Conservation (phyloP, 2,797 vertebrate genomes). For the Galaxias olidus region DNA sequence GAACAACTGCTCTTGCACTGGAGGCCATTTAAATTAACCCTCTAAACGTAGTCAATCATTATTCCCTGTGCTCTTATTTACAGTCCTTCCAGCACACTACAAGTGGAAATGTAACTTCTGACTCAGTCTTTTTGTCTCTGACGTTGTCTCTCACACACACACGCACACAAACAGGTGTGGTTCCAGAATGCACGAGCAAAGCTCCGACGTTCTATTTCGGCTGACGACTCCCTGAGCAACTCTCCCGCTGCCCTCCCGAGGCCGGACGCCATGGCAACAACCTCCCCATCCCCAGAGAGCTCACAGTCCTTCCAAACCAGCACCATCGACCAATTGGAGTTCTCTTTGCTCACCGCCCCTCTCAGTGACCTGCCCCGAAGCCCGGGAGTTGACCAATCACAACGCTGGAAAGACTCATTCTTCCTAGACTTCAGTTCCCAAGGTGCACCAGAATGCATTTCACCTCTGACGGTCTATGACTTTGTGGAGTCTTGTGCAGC, state of each 20-base stretch:
- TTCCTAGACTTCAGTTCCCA: constrained; percentile 60
- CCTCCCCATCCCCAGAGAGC: constrained; percentile 8
- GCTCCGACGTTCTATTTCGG: constrained; percentile 63
- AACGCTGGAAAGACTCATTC: constrained; percentile 34
- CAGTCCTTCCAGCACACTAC: no score
- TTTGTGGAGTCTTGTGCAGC: constrained; percentile 37
- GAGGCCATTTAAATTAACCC: no score
- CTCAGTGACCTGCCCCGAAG: constrained; percentile 33
- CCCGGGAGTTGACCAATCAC: constrained; percentile 16
- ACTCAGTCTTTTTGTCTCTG: neutral
- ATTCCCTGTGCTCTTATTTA: no score
- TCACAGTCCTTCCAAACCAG: constrained; percentile 44
- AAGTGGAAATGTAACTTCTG: neutral
- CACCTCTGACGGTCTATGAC: constrained; percentile 50
- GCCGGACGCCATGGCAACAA: constrained; percentile 26
- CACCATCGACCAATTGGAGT: constrained; percentile 72
- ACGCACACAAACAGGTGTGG: constrained; percentile 63
- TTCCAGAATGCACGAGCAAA: constrained; percentile 78
- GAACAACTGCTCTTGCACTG: no score
- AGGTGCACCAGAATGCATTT: constrained; percentile 34
- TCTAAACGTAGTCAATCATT: no score
- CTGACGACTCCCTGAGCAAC: constrained; percentile 55
- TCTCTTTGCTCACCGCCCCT: constrained; percentile 64
- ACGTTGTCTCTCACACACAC: neutral
- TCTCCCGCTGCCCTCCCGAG: constrained; percentile 30